phyloP scores from a whole-genome alignment of 2,888 invertebrate genomes.

The Didymodactylos carnosus region DNA sequence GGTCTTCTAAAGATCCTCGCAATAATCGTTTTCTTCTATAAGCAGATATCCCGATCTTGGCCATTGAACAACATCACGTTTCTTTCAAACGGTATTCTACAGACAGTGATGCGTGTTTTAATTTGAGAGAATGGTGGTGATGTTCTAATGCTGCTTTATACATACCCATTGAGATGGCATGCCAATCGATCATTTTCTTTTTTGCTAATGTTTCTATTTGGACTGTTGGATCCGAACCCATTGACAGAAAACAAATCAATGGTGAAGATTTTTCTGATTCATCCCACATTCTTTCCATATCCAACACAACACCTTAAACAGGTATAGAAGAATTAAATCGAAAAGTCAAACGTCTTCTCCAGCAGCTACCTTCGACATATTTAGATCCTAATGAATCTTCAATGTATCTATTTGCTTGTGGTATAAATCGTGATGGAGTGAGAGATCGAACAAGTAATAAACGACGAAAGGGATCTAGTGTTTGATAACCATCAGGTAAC shows the following conservation, averaged over 20 bases:
- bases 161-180: constrained; percentile 8
- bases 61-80: too few species aligned
- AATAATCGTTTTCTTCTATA: too few species aligned
- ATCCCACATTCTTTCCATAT: constrained; percentile 32
- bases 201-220: constrained; percentile 32
- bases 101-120: too few species aligned
- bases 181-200: constrained; percentile 26
- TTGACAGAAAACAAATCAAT: constrained; percentile 31
- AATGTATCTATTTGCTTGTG: constrained; percentile 31
- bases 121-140: too few species aligned
- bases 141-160: too few species aligned
- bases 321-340: too few species aligned
- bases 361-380: constrained; percentile 32
- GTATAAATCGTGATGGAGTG: constrained; percentile 34
- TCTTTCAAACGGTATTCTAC: too few species aligned
- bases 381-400: constrained; percentile 30
- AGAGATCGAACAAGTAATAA: constrained; percentile 32
- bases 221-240: constrained; percentile 34
- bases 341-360: too few species aligned
- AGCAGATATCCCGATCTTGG: too few species aligned
- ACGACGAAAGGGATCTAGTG: constrained; percentile 32
- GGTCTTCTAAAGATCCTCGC: too few species aligned
- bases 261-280: constrained; percentile 29
- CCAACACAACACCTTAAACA: constrained; percentile 34
- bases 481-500: constrained; percentile 34